These are phyloP conservation scores for Malurus cyaneus DNA, from an alignment of 2,113 vertebrate species.

Conservation along the genomic window DNA sequence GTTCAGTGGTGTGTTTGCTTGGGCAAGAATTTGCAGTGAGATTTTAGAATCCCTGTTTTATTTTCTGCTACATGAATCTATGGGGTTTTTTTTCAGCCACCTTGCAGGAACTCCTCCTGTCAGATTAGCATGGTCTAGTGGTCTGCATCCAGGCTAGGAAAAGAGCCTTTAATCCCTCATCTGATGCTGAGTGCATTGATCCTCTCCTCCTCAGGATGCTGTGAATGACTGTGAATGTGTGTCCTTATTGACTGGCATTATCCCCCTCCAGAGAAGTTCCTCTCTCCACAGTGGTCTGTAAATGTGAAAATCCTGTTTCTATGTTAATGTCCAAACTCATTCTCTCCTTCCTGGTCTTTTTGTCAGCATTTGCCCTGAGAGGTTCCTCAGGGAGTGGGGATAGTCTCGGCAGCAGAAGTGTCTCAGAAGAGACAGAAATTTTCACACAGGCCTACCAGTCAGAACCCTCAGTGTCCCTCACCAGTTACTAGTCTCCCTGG, in stretches of 20 bases:
- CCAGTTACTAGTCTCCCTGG: neutral
- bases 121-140: constrained; percentile 39
- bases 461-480: neutral
- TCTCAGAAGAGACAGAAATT: neutral
- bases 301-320: neutral
- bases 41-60: neutral
- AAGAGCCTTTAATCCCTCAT: constrained; percentile 30
- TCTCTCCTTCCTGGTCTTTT: neutral
- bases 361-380: neutral
- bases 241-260: neutral
- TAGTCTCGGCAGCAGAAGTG: neutral
- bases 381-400: neutral
- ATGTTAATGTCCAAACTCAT: neutral
- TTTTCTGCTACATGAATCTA: neutral
- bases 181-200: constrained; percentile 4
- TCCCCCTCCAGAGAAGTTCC: neutral
- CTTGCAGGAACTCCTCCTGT: neutral
- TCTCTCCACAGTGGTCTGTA: neutral
- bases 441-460: neutral
- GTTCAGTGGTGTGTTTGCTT: neutral
- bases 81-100: neutral
- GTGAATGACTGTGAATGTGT: neutral
- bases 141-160: constrained; percentile 40
- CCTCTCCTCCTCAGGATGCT: neutral
- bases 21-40: neutral